Evolutionary conservation across 1,140 invertebrate genomes (phyloP).

Genomic region (Cyphomyrmex costatus): DNA sequence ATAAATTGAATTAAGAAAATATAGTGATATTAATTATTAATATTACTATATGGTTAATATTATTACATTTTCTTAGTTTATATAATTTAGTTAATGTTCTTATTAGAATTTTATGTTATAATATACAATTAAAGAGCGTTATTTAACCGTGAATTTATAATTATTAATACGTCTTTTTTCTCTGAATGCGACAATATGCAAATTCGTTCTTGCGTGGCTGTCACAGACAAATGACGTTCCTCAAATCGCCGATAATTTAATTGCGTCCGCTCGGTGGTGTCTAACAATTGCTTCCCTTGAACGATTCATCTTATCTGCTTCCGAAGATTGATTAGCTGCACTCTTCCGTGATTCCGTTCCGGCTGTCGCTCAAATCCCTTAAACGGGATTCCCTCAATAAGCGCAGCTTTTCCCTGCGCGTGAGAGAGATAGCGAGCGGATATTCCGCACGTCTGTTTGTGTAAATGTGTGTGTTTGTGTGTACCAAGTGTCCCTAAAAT

Average conservation of each 20-base stretch:
- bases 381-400: conserved; percentile 39
- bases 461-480: background rate
- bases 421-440: background rate
- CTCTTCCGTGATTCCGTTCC: conserved; percentile 41
- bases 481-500: too few relatives aligned
- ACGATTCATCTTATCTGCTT: conserved; percentile 48
- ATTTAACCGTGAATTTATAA: too few relatives aligned
- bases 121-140: too few relatives aligned
- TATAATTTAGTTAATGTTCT: too few relatives aligned
- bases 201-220: background rate
- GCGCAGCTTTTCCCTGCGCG: background rate
- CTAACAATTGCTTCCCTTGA: conserved; percentile 34
- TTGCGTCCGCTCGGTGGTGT: conserved; percentile 14
- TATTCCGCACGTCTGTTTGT: background rate
- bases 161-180: too few relatives aligned
- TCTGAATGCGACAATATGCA: background rate
- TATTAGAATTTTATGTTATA: too few relatives aligned
- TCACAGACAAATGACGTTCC: background rate
- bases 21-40: too few relatives aligned
- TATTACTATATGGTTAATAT: too few relatives aligned
- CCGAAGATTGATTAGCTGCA: conserved; percentile 46
- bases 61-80: too few relatives aligned
- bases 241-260: conserved; percentile 24
- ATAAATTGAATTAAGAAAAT: too few relatives aligned
- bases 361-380: conserved; percentile 28